Base-by-base conservation (phyloP, 2,113 vertebrate genomes). In the Felis chaus region DNA sequence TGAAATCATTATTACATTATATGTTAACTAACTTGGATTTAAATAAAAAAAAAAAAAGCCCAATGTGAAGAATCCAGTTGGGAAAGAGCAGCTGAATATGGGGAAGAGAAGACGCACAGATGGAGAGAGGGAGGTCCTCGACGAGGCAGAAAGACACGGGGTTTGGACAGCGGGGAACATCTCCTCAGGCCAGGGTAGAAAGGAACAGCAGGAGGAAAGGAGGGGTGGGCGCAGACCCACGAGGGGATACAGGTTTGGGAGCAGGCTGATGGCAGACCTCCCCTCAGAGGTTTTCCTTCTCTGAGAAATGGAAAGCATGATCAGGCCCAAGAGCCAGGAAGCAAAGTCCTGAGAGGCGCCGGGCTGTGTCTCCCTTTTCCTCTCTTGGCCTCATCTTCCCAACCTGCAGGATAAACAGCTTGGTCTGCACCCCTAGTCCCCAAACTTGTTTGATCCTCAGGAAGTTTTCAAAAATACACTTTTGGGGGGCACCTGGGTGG, bases 41-140 rank as follows among this genome's bases (percentile, higher is more conserved):
- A 61, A 61, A 61, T 61, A 23, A 61, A 23, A 61, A 61, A 19
- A 55, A 19, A 57, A 57, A 61, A 89, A 48, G n/a, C 63, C 31
- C 27, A 9, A 41, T 3, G 31, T 0, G 1, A 91, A 91, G 76
- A 50, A n/a, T 82, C 66, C 76, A 19, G 16, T 4, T 87, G 66
- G 74, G 61, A 82, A 88, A 33, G 76, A 48, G 61, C 68, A 71
- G 41, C 78, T 50, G 21, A 94, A 10, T 3, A 39, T 1, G 25
- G 33, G 25, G 27, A 27, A n/a, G 41, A 81, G 50, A 88, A 76
- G 94, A 74, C 0, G 3, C 16, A 14, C 39, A 66, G 66, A 19
- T 89, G 91, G 86, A 61, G 53, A 41, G 73, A 69, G 36, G 79
- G 90, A 81, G 81, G 86, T 61, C 80, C 61, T 74, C 48, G 36